Base-by-base conservation (phyloP, 2,113 vertebrate species). In the Microtus montanus region DNA sequence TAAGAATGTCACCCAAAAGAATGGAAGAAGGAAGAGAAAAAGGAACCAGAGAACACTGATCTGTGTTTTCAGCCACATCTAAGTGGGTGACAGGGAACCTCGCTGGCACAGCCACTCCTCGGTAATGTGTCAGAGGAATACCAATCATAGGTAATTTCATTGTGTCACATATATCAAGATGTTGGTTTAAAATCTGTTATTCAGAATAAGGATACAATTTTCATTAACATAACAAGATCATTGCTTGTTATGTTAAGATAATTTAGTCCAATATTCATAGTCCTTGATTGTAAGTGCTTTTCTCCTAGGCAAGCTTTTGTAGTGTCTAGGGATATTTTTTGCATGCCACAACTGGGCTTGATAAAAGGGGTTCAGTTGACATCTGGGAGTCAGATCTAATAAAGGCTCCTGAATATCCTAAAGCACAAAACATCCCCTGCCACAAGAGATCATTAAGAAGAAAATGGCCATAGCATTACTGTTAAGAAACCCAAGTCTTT, bases 181-280 rank as follows among this genome's bases (percentile, higher is more conserved):
- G 3, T 78, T 95, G 86, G 35, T 30, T 83, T 74, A 89, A 88
- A 54, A 41, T 63, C 24, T 79, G 38, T 94, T 63, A 91, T 78
- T 95, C 38, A 68, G 83, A 96, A 11, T 68, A 84, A 14, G 30
- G 77, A 38, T 66, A 61, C 8, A 24, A 44, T 87, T 77, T 89
- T 70, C 2, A 83, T 61, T 22, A 41, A 74, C 14, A 28, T 41
- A 74, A 89, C n/a, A 82, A 78, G 93, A 78, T 77, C 9, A 15
- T 52, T 64, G 77, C 24, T 41, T 41, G 38, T 41, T 41, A 41
- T 41, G 38, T 41, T 41, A 41, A 41, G 38, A 41, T 74, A 82
- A 58, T 14, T 41, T 14, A 35, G 1, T 79, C 54, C 6, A 38
- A 28, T 73, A 75, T 85, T 24, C 35, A 3, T 30, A 52, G 24